Conservation (phyloP, 2,113 vertebrate species). For the Pongo pygmaeus region DNA sequence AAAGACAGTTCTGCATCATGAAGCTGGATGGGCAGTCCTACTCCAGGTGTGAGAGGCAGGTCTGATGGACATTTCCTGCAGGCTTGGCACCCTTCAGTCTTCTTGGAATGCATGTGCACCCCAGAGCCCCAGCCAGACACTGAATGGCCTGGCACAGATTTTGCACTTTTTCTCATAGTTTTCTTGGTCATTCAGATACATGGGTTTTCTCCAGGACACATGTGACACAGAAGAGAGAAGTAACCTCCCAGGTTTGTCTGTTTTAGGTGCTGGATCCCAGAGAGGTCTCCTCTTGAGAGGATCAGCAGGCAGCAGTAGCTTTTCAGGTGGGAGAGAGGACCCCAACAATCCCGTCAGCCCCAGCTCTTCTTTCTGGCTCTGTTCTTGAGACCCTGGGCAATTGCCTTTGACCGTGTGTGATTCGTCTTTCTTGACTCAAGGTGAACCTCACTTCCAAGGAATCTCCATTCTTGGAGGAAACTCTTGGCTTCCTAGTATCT, state of each 20-base stretch:
- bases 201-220: no score
- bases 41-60: slow-evolving; percentile 92
- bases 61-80: slow-evolving; percentile 96
- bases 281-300: no score
- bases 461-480: neutral
- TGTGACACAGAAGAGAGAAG: no score
- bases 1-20: no score
- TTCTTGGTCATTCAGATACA: no score
- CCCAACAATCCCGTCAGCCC: fast-evolving
- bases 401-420: neutral
- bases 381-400: neutral
- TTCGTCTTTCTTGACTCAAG: neutral
- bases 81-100: slow-evolving; percentile 96
- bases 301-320: no score
- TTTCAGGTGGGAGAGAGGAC: no score
- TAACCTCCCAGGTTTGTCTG: no score
- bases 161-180: no score
- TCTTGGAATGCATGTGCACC: slow-evolving; percentile 95
- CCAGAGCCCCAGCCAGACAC: slow-evolving; percentile 96
- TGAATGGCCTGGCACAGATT: slow-evolving; percentile 95
- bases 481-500: neutral
- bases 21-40: slow-evolving; percentile 77
- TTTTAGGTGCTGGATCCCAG: no score
- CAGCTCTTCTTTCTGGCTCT: neutral
- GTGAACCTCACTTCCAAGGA: neutral